Percentiles rank a stretch among this genome's conserved stretches.
Conservation (phyloP, 2,888 invertebrate genomes). For the Agrochola litura region DNA sequence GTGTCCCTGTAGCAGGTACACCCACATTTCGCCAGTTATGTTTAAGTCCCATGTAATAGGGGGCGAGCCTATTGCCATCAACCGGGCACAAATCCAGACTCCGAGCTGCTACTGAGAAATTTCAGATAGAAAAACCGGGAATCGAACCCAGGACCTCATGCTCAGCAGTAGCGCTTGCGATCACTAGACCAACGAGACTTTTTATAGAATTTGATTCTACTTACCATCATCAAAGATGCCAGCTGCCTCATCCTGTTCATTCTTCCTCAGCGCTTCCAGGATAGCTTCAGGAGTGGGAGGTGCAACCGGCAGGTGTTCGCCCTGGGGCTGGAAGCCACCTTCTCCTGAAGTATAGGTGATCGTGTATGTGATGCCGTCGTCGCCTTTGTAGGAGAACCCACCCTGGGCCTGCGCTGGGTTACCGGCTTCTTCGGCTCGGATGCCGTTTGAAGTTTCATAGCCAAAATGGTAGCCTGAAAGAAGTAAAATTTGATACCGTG, state of each 20-base stretch:
- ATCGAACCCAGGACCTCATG: no score
- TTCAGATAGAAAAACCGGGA: no score
- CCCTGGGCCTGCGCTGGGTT: conserved; percentile 82
- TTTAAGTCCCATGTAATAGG: no score
- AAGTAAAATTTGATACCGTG: neutral
- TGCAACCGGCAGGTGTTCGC: conserved; percentile 90
- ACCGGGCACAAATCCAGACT: no score
- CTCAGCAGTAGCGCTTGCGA: no score
- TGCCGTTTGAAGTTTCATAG: conserved; percentile 85
- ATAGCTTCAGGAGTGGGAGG: conserved; percentile 91
- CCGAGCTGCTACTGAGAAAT: no score
- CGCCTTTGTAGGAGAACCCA: conserved; percentile 90
- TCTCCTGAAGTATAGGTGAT: conserved; percentile 89
- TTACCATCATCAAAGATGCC: conserved; percentile 90
- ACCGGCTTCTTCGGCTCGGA: conserved; percentile 82
- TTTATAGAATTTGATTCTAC: conserved; percentile 14
- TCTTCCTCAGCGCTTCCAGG: conserved; percentile 85
- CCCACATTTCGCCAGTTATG: no score
- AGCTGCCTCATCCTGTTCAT: conserved; percentile 89
- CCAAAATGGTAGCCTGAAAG: conserved; percentile 81
- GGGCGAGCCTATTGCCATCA: no score
- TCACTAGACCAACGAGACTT: no score
- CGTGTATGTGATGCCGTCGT: conserved; percentile 89
- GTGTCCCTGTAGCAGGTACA: no score
- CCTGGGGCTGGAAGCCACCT: conserved; percentile 90